Evolutionary conservation across 2,888 invertebrate species (phyloP), one percentile per base, ranked within the genome.

Genomic region (Eupithecia insigniata): DNA sequence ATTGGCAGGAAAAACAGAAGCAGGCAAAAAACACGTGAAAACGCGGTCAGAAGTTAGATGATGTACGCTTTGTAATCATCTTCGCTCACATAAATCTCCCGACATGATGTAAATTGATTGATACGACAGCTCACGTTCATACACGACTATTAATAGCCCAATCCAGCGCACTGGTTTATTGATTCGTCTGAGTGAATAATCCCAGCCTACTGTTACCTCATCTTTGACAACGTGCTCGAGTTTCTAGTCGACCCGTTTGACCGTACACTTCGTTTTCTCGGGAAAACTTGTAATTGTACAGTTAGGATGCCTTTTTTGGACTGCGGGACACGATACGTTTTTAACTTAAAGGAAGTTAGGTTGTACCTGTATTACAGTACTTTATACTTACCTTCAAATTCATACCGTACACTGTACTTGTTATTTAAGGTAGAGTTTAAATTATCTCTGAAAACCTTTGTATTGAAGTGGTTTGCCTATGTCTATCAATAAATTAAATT

Each of bases 131-230:
- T 51, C 51, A 22, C 46, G 55, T 55, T 26, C 55, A 55, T 55
- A 14, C 55, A 26, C 22, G 5, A 1, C 26, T 26, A 55, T 55
- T 55, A 12, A 55, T 55, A 55, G 8, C 12, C 55, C 55, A 55
- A 55, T 55, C 55, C 7, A 12, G 26, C 55, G 22, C 55, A 26
- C 55, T 26, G 55, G 55, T 51, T 51, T 51, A 51, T 51, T 51
- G 22, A 51, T 51, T 51, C 22, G 8, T 60, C 16, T 28, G 60
- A 60, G 60, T 60, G 60, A 60, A 60, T 60, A 30, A 60, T 60
- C 60, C 16, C 28, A 3, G 28, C 28, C 1, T 8, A 3, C 30
- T 60, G 28, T 60, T 30, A 28, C 18, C 7, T 26, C 60, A 28
- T 60, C 60, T 60, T 28, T 60, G 60, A 28, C 60, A 30, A 30